A percentile compares a stretch with the other conserved stretches of the same genome.
Conservation (phyloP, 2,797 vertebrate species). For the Chiroxiphia lanceolata region DNA sequence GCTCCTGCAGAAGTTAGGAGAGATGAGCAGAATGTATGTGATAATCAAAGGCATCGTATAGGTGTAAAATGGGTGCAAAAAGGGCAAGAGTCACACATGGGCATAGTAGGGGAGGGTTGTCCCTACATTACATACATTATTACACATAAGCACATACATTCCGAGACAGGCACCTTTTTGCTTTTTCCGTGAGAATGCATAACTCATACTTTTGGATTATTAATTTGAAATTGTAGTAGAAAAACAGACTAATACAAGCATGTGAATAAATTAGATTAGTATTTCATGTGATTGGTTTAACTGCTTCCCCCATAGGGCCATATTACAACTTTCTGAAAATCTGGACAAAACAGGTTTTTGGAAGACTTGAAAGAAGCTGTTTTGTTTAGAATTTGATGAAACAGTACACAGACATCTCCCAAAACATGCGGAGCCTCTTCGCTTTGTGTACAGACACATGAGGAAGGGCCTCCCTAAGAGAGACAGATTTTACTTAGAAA, state of each 20-base stretch:
- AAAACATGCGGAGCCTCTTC: neutral
- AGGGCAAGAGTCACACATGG: neutral
- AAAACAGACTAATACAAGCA: neutral
- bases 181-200: neutral
- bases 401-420: neutral
- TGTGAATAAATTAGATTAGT: neutral
- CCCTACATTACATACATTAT: neutral
- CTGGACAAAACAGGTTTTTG: neutral
- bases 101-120: rapidly evolving
- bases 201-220: neutral
- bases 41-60: neutral
- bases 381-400: neutral
- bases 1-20: neutral
- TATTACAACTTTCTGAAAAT: neutral
- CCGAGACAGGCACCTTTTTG: neutral
- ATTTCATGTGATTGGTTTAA: neutral
- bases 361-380: neutral
- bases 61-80: neutral
- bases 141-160: neutral
- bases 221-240: neutral
- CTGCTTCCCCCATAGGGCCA: neutral
- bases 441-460: neutral
- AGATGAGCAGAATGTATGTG: neutral
- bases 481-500: neutral
- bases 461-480: neutral